Evolutionary conservation across 1,140 invertebrate species (phyloP), one percentile per base, ranked within the genome.

Genomic region (Brachionus asplanchnoidis): DNA sequence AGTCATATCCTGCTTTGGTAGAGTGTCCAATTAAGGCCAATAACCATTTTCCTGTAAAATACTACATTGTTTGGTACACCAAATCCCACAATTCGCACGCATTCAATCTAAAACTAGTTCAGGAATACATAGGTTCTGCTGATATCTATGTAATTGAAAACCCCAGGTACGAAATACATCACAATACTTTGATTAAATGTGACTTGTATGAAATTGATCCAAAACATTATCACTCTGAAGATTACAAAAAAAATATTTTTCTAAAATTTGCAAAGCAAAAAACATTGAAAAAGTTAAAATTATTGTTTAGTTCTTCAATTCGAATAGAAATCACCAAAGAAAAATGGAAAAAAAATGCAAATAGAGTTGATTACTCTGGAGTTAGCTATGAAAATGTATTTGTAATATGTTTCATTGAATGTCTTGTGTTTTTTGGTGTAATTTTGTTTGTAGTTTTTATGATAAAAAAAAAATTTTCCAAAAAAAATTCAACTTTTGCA

Each of bases 11-110:
- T 50, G 73, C 73, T 28, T 50, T 77, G 26, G 42, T 77, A 6
- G 73, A 77, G 17, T 77, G 73, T 77, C 73, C 73, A 77, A 77
- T 77, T 23, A 77, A 77, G 26, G 73, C 73, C 7, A 77, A 77
- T 28, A 77, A 77, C n/a, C 73, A 77, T 26, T 50, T 50, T 46
- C 73, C 73, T 3, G 20, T 77, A 6, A 77, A 50, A 32, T 77
- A 50, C 5, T 50, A 26, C 14, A 46, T 77, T n/a, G n/a, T 26
- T 5, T 77, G 73, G 73, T 77, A 44, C 12, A 32, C 26, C 12
- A 46, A 26, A 23, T 53, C 44, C 5, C 14, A 50, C 12, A 77
- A 77, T 14, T 12, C 73, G 3, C 26, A 23, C 14, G 9, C 26
- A 77, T 77, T 23, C 3, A 12, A 77, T 50, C 11, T 36, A n/a